Evolutionary conservation across 2,888 invertebrate species (phyloP).

Genomic region (Heliconius erato): DNA sequence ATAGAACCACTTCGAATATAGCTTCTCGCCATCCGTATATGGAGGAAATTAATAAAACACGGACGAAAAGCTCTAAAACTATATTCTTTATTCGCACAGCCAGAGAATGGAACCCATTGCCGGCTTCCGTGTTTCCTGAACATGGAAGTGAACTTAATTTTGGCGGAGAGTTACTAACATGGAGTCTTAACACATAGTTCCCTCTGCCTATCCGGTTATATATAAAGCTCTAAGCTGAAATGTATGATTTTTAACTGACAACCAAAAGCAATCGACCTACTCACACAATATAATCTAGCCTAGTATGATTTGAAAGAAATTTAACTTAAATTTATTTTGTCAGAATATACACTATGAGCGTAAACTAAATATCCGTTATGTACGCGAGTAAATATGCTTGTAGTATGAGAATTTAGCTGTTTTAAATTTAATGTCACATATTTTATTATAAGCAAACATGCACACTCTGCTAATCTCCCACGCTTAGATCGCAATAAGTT

Average conservation of each 20-base stretch:
- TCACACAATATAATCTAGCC: neutral
- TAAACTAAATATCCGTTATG: neutral
- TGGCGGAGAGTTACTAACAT: neutral
- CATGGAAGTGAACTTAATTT: neutral
- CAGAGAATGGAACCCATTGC: no score
- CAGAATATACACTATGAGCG: neutral
- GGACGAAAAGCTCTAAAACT: no score
- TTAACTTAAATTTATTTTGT: neutral
- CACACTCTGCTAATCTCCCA: neutral
- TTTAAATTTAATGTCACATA: slow-evolving; percentile 2
- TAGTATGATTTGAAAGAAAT: no score
- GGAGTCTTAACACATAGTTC: neutral
- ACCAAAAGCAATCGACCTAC: neutral
- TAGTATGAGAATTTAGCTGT: neutral
- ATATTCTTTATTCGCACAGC: no score
- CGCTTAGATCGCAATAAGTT: neutral
- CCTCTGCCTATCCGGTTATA: neutral
- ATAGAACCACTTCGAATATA: no score
- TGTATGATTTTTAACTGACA: neutral
- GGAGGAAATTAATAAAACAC: no score
- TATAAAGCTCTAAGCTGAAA: neutral
- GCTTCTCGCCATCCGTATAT: no score
- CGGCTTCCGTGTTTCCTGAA: no score
- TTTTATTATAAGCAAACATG: slow-evolving; percentile 13
- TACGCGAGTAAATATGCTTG: neutral